phyloP scores from a whole-genome alignment of 1,140 invertebrate genomes.

The Drosophila sproati region DNA sequence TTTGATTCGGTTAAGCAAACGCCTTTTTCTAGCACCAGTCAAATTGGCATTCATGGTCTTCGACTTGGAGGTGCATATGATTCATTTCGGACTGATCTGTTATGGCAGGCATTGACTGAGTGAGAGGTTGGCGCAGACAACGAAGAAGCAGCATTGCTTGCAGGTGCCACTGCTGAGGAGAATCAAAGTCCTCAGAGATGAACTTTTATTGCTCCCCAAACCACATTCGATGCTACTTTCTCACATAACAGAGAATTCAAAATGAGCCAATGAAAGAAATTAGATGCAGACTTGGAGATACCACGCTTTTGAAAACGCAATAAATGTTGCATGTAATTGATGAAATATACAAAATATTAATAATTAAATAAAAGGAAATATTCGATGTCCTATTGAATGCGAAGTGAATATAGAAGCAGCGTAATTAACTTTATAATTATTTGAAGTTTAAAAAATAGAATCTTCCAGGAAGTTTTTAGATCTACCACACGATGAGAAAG shows the following conservation, averaged over 20 bases:
- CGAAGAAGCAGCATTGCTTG: conserved; percentile 9
- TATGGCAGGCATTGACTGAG: conserved; percentile 45
- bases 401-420: too few relatives aligned
- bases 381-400: not conserved
- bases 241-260: conserved; percentile 37
- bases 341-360: not conserved
- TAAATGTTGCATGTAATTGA: not conserved
- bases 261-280: not conserved
- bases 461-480: too few relatives aligned
- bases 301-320: not conserved
- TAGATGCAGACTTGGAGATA: not conserved
- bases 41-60: conserved; percentile 45
- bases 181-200: conserved; percentile 24
- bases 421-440: too few relatives aligned
- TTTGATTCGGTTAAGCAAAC: conserved; percentile 68
- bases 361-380: too few relatives aligned
- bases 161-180: conserved; percentile 52
- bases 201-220: conserved; percentile 51
- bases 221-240: conserved; percentile 53
- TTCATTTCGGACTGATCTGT: conserved; percentile 75
- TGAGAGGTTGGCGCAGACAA: conserved; percentile 20
- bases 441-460: too few relatives aligned
- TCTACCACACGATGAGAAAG: too few relatives aligned
- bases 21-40: conserved; percentile 66
- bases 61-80: conserved; percentile 51